Percentiles rank a stretch among this genome's conserved stretches.
These are phyloP conservation scores for Accipiter virgatus DNA, from an alignment of 2,113 vertebrate species.

Conservation along the genomic window DNA sequence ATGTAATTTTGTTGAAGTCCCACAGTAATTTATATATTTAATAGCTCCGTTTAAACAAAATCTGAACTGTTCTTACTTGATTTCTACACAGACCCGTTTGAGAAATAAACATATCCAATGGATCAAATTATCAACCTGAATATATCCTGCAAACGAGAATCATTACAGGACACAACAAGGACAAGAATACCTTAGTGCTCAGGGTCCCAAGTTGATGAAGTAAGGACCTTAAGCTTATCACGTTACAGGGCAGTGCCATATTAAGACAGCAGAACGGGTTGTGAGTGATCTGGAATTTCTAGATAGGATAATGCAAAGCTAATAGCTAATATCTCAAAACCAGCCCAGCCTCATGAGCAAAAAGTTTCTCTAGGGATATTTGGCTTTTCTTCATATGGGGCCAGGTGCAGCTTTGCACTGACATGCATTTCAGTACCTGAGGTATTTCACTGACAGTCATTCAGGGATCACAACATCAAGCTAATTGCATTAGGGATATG, in stretches of 20 bases:
- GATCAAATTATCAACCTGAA: background rate
- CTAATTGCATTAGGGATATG: background rate
- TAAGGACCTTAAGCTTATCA: background rate
- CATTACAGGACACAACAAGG: background rate
- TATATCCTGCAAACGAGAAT: background rate
- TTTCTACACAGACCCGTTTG: background rate
- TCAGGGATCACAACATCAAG: background rate
- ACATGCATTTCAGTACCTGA: background rate
- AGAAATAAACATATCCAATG: background rate
- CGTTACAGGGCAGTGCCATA: background rate
- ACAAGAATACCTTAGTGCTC: background rate
- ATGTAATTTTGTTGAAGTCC: background rate
- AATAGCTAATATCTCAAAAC: background rate
- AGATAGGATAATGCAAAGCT: background rate
- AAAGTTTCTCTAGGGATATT: background rate
- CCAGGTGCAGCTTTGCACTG: background rate
- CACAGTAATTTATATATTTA: background rate
- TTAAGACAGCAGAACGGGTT: background rate
- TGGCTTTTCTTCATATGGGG: background rate
- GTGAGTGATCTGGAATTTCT: background rate
- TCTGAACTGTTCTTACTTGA: background rate
- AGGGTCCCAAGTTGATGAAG: background rate
- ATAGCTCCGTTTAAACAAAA: background rate
- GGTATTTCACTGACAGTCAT: background rate
- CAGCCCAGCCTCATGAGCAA: background rate